These are phyloP conservation scores for Parelbella ahira DNA, from an alignment of 2,888 invertebrate genomes.

Conservation along the genomic window DNA sequence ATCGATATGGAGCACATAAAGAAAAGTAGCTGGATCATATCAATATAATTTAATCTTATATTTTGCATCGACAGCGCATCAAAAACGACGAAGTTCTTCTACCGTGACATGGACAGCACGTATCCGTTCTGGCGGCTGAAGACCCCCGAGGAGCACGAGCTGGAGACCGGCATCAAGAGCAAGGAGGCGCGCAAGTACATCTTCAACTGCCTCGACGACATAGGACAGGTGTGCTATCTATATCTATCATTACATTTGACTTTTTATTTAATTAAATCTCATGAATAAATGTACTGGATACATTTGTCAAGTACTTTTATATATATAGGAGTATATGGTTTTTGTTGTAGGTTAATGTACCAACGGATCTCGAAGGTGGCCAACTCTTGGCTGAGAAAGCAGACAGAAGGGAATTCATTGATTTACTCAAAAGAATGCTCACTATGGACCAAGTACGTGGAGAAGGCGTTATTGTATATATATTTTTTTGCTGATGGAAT, in stretches of 20 bases:
- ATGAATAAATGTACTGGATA: too few species aligned
- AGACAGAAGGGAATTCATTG: slow-evolving; percentile 98
- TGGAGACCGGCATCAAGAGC: slow-evolving; percentile 98
- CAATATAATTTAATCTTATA: too few species aligned
- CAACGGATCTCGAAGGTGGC: slow-evolving; percentile 97
- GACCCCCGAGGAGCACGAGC: slow-evolving; percentile 99
- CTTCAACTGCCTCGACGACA: slow-evolving; percentile 99
- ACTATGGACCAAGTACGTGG: slow-evolving; percentile 96
- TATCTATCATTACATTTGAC: too few species aligned
- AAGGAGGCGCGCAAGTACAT: slow-evolving; percentile 99
- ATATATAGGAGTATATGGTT: too few species aligned
- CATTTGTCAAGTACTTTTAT: too few species aligned
- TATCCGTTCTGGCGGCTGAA: slow-evolving; percentile 93
- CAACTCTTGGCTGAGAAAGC: slow-evolving; percentile 98
- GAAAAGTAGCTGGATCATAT: too few species aligned
- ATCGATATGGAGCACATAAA: too few species aligned
- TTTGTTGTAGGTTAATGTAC: slow-evolving; percentile 87
- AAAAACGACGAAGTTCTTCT: slow-evolving; percentile 99
- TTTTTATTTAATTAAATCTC: too few species aligned
- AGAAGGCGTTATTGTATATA: too few species aligned
- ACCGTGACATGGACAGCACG: slow-evolving; percentile 95
- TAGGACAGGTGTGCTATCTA: slow-evolving; percentile 92
- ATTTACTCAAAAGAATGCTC: slow-evolving; percentile 98
- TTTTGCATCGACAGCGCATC: slow-evolving; percentile 97
- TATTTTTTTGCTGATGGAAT: slow-evolving; percentile 1